Evolutionary conservation across 2,113 vertebrate species (phyloP), one percentile per base, ranked within the genome.

Genomic region (Amazona guildingii): DNA sequence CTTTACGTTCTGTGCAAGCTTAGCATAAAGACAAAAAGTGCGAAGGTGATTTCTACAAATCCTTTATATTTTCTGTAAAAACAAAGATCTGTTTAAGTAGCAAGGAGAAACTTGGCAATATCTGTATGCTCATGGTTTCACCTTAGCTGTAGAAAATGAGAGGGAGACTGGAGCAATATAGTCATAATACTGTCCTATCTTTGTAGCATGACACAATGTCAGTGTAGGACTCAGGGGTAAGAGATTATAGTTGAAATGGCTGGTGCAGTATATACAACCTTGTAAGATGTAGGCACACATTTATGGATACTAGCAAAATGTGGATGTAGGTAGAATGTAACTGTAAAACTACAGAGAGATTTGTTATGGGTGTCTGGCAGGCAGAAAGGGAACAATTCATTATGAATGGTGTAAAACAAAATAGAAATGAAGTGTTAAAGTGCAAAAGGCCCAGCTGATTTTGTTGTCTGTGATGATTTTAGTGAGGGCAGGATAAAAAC

Each of bases 81-180:
- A 66, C 82, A 80, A 54, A 75, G 86, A 91, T 39, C 72, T 92
- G 20, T 95, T 94, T 83, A 93, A 95, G 85, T 83, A 94, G 66
- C 48, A 77, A 64, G 73, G 66, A 92, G 44, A 83, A 94, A 88
- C 61, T 83, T 93, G 61, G 67, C 67, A 72, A 9, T 3, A 21
- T 79, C 28, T 20, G 4, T 83, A 68, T 5, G 21, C 90, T 94
- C 70, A 92, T 25, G 20, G 66, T 95, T 90, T 80, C 62, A 86
- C 44, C 7, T 94, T 25, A 69, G 62, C 63, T 92, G 84, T 82
- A 69, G 55, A 92, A 92, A 95, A 78, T 33, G 84, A 87, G 90
- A 76, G 18, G 68, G 44, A 92, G 77, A 70, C 24, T 49, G 81
- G 57, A 93, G 63, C 67, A 90, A 18, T 91, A 44, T 37, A 27